These are phyloP conservation scores for Trichoplusia ni DNA, from an alignment of 1,140 invertebrate genomes.

Conservation along the genomic window DNA sequence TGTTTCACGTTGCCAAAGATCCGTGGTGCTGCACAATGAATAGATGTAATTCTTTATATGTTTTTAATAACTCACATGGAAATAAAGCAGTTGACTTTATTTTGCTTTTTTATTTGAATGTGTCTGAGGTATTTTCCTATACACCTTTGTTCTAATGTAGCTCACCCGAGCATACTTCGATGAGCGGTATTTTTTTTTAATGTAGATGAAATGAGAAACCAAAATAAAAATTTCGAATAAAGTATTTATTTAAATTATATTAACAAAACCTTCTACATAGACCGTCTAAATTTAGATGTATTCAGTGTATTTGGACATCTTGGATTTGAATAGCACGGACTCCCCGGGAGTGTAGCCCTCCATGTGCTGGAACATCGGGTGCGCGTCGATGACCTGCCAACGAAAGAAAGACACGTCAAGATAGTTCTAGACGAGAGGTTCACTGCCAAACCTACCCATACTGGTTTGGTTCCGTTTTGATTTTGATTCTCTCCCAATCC, in stretches of 20 bases:
- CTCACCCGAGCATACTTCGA: background rate
- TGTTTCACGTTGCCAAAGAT: background rate
- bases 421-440: too few relatives aligned
- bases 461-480: too few relatives aligned
- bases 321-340: constrained; percentile 51
- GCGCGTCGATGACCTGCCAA: constrained; percentile 56
- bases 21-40: constrained; percentile 1
- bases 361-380: constrained; percentile 52
- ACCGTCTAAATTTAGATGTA: constrained; percentile 39
- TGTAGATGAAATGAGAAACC: background rate
- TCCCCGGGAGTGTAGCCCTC: constrained; percentile 52
- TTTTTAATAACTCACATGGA: constrained; percentile 11
- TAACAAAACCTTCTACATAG: constrained; percentile 19
- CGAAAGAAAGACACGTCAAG: too few relatives aligned
- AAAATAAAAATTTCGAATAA: constrained; percentile 13
- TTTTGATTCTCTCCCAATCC: too few relatives aligned
- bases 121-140: too few relatives aligned
- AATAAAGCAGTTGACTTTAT: constrained; percentile 2
- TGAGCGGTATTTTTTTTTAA: background rate
- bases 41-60: constrained; percentile 5
- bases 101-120: background rate
- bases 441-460: too few relatives aligned
- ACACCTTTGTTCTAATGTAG: too few relatives aligned
- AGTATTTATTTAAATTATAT: constrained; percentile 12
- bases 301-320: constrained; percentile 65